Percentiles rank a stretch among this genome's conserved stretches.
Evolutionary conservation across 2,888 invertebrate genomes (phyloP).

Genomic region (Slavum lentiscoides): DNA sequence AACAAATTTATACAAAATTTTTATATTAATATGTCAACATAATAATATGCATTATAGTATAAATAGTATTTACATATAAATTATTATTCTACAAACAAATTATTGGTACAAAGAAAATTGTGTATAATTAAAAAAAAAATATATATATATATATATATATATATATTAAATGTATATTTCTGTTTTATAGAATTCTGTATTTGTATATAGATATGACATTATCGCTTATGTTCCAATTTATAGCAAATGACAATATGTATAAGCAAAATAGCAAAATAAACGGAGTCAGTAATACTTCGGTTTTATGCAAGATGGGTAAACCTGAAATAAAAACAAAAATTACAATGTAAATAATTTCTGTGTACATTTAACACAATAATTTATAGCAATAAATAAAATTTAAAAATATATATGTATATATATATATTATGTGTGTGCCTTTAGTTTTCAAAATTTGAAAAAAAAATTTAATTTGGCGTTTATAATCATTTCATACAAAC

Average conservation of each 20-base stretch:
- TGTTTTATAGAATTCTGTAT: constrained; percentile 71
- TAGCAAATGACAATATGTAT: constrained; percentile 76
- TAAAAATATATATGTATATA: neutral
- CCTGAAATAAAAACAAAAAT: constrained; percentile 65
- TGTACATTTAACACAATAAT: neutral
- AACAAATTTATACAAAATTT: constrained; percentile 32
- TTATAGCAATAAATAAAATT: too few species aligned
- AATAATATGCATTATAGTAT: constrained; percentile 12
- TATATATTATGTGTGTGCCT: too few species aligned
- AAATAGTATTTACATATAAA: neutral
- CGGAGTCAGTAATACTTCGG: constrained; percentile 81
- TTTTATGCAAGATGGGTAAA: constrained; percentile 82
- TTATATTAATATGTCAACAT: constrained; percentile 22
- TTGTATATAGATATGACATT: constrained; percentile 82
- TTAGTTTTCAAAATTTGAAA: too few species aligned
- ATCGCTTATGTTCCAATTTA: constrained; percentile 82
- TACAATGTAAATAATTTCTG: neutral
- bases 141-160: neutral
- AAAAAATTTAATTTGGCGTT: too few species aligned
- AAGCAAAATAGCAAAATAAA: constrained; percentile 76
- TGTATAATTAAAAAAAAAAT: constrained; percentile 12
- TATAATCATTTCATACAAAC: too few species aligned
- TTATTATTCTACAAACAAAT: constrained; percentile 32
- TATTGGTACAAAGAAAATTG: constrained; percentile 17
- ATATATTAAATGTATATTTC: neutral